Evolutionary conservation across 2,113 vertebrate species (phyloP), one percentile per base, ranked within the genome.

Genomic region (Nothocercus julius): DNA sequence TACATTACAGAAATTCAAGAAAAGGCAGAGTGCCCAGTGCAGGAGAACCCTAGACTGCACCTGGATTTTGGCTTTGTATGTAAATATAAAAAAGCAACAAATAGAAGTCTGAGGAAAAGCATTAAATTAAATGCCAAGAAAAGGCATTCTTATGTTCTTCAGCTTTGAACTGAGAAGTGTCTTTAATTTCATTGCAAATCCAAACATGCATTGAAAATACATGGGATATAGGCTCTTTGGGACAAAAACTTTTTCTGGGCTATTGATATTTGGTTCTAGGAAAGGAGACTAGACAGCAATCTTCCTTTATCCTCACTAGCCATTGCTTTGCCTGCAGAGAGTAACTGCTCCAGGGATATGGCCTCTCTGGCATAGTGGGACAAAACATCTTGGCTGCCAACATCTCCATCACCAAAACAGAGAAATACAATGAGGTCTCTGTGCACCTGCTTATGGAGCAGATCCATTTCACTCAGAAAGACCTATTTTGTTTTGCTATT

Each of bases 61-160:
- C 66, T 44, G n/a, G 56, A 94, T 90, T 97, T 92, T 54, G 77
- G 56, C 93, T 97, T 95, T 92, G 74, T 56, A 90, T 72, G 70
- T 79, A 89, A 63, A 76, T 88, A 74, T 75, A 81, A 89, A 92
- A 84, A 68, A 88, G 69, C 5, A 9, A 66, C 32, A 61, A 96
- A 72, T 78, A 92, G 61, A 87, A 85, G 64, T 59, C 79, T 36
- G 36, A 69, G 38, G 61, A 96, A 73, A 92, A 91, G 56, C 32
- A 89, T 76, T 61, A 87, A 30, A 63, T 66, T 76, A 87, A 85
- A 2, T 5, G 69, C 72, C 78, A 96, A 84, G 68, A 94, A 67
- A 56, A 82, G 61, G 54, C 81, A 30, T 96, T 93, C 91, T 73
- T 69, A 30, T 68, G 90, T 44, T 44, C 44, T 44, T 44, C 15